Evolutionary conservation across 2,888 invertebrate genomes (phyloP), one percentile per base, ranked within the genome.

Genomic region (Sarcophaga rosellei): DNA sequence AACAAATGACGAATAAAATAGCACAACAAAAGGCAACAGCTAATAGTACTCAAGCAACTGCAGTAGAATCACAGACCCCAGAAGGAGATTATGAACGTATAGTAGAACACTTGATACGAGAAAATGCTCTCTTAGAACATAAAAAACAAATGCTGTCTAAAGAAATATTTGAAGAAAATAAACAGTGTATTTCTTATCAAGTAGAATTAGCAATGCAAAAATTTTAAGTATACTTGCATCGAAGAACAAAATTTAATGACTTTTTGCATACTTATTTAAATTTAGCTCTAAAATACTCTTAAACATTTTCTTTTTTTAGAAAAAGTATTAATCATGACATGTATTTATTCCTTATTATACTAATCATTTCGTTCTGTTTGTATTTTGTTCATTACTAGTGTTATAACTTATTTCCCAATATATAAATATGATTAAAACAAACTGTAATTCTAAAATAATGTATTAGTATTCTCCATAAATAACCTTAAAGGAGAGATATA

Each of bases 161-260:
- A 88, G 96, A 96, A 90, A 95, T 96, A 88, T 95, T 96, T 90
- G 96, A 96, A 91, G 96, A 96, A 90, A 94, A 95, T 88, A 95
- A 95, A 72, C 95, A 96, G 23, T 96, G 96, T 90, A 95, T 96
- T 87, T 95, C 96, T 85, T 92, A 96, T n/a, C 95, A 96, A 90
- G 96, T 96, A 75, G 95, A 96, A 89, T 91, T 96, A 62, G 95
- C 90, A 4, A 88, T 93, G 89, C 92, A 92, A 63, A 88, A 90
- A 65, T 92, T 91, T 89, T 90, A 89, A 89, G 69, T 78, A 68
- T 47, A 62, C 20, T 12, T 21, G 20, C 44, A 12, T 45, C 45
- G 23, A 65, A 25, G 17, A 6, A 35, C 65, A 65, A 25, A 4
- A 23, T 25, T 23, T 17, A 17, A 21, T 8, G 20, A 20, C 15